Conservation (phyloP, 2,888 invertebrate species). For the Dryadula phaetusa region DNA sequence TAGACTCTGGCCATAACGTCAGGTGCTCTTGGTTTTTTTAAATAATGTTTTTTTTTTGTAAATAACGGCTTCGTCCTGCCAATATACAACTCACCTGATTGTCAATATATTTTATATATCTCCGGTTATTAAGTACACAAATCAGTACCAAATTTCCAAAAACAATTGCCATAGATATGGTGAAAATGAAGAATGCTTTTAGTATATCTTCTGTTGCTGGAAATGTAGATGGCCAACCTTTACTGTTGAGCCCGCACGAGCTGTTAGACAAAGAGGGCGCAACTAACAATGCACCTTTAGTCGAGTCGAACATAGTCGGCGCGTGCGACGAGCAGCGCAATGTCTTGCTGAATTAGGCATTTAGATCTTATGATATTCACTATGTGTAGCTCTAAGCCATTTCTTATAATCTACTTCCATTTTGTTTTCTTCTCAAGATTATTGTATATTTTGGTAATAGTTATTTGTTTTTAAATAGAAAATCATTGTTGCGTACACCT, state of each 20-base stretch:
- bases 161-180: slow-evolving; percentile 91
- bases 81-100: slow-evolving; percentile 92
- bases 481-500: slow-evolving; percentile 18
- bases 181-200: slow-evolving; percentile 90
- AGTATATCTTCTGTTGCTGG: slow-evolving; percentile 89
- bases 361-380: slow-evolving; percentile 61
- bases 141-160: slow-evolving; percentile 92
- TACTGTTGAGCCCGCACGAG: slow-evolving; percentile 90
- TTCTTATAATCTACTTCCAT: slow-evolving; percentile 20
- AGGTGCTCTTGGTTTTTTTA: too few species aligned
- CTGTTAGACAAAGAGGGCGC: slow-evolving; percentile 93
- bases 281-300: slow-evolving; percentile 88
- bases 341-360: slow-evolving; percentile 77
- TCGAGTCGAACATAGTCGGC: slow-evolving; percentile 86
- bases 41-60: too few species aligned
- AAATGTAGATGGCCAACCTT: slow-evolving; percentile 86
- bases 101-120: slow-evolving; percentile 93
- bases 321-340: slow-evolving; percentile 76
- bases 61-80: too few species aligned
- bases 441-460: background rate
- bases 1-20: too few species aligned
- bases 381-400: slow-evolving; percentile 30
- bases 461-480: slow-evolving; percentile 3
- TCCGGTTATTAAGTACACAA: slow-evolving; percentile 92
- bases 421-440: background rate